Conservation (phyloP, 2,888 invertebrate genomes). For the Metopia argyrocephala region DNA sequence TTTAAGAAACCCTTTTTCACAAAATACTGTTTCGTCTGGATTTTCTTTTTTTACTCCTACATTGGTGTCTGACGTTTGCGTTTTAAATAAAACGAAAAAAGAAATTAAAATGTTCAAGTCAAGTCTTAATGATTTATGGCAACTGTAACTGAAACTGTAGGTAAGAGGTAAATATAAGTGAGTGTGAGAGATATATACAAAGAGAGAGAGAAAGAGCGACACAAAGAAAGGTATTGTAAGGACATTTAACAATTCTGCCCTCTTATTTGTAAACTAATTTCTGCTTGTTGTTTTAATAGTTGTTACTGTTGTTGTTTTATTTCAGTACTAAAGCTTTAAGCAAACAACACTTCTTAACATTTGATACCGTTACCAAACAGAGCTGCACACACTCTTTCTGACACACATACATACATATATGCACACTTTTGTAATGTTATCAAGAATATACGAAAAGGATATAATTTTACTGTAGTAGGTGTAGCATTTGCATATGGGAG, state of each 20-base stretch:
- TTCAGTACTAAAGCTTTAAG: constrained; percentile 30
- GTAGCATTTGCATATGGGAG: background rate
- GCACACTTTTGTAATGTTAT: background rate
- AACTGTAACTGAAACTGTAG: constrained; percentile 9
- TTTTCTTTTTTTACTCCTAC: background rate
- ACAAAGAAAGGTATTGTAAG: constrained; percentile 28
- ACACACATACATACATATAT: background rate
- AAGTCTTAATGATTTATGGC: constrained; percentile 54
- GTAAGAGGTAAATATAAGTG: background rate
- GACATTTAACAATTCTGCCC: constrained; percentile 45
- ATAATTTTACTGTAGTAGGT: background rate
- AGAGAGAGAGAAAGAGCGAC: background rate
- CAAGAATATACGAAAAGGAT: background rate
- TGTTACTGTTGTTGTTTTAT: background rate
- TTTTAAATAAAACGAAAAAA: background rate
- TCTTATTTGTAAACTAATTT: constrained; percentile 48
- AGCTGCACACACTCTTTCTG: background rate
- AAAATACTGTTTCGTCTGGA: background rate
- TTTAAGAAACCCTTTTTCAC: background rate
- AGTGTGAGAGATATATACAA: no score
- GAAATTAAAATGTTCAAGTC: constrained; percentile 41
- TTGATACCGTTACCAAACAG: background rate
- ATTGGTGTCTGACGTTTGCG: background rate
- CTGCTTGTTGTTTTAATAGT: background rate
- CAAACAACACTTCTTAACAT: constrained; percentile 17